Conservation (phyloP, 2,797 vertebrate genomes). For the Sebastes paucispinis region DNA sequence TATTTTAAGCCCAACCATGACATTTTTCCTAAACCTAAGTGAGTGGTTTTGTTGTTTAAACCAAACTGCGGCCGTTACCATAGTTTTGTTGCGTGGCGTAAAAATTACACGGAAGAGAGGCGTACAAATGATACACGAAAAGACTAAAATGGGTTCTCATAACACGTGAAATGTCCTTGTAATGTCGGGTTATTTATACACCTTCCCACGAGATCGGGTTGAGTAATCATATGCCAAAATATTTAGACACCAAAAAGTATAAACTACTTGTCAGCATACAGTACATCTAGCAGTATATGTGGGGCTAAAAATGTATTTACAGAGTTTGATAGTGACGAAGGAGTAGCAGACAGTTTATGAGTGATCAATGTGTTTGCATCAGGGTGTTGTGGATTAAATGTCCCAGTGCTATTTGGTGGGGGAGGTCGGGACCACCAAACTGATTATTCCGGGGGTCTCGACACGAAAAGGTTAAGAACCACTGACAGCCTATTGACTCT, state of each 20-base stretch:
- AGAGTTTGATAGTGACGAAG: background rate
- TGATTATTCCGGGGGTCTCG: background rate
- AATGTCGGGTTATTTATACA: too few species aligned
- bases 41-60: too few species aligned
- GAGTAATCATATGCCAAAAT: background rate
- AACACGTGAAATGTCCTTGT: too few species aligned
- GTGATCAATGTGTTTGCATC: background rate
- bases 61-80: fast-evolving
- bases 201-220: too few species aligned
- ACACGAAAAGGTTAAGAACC: background rate
- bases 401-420: background rate
- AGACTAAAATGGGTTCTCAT: too few species aligned
- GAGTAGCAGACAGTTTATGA: background rate
- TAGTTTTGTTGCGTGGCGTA: too few species aligned
- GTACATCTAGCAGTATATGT: background rate
- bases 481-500: background rate
- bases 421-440: background rate
- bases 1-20: too few species aligned
- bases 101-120: too few species aligned
- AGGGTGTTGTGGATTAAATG: background rate
- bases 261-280: background rate
- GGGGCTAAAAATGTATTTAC: background rate
- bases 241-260: background rate
- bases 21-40: too few species aligned
- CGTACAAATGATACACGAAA: too few species aligned